Percentiles rank a stretch among this genome's conserved stretches.
Evolutionary conservation across 1,140 invertebrate genomes (phyloP).

Genomic region (Periplaneta americana): DNA sequence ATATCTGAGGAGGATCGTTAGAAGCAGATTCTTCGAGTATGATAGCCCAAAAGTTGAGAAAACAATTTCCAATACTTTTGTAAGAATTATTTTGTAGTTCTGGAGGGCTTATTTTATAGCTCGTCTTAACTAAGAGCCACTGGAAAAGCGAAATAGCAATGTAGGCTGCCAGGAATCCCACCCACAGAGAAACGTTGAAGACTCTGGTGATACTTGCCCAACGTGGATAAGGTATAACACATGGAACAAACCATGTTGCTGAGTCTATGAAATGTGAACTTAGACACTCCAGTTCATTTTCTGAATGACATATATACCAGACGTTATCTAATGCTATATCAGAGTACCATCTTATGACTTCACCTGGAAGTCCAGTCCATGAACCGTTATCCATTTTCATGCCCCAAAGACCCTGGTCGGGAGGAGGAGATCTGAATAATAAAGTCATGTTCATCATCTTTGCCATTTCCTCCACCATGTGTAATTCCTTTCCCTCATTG

Average conservation of each 20-base stretch:
- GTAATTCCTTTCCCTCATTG: background rate
- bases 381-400: background rate
- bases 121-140: background rate
- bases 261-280: background rate
- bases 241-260: background rate
- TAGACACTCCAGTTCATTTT: background rate
- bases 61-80: background rate
- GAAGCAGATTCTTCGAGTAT: background rate
- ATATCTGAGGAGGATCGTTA: background rate
- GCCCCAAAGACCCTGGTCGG: background rate
- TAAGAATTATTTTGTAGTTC: background rate
- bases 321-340: background rate
- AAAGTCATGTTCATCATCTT: background rate
- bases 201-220: background rate
- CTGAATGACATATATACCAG: background rate
- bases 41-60: background rate
- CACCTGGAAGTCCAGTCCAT: background rate
- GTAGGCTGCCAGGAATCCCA: background rate
- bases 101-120: background rate
- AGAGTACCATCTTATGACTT: background rate
- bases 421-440: background rate
- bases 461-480: background rate
- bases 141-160: background rate
- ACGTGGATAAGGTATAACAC: background rate
- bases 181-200: background rate